Conservation (phyloP, 2,113 vertebrate genomes). For the Gymnogyps californianus region DNA sequence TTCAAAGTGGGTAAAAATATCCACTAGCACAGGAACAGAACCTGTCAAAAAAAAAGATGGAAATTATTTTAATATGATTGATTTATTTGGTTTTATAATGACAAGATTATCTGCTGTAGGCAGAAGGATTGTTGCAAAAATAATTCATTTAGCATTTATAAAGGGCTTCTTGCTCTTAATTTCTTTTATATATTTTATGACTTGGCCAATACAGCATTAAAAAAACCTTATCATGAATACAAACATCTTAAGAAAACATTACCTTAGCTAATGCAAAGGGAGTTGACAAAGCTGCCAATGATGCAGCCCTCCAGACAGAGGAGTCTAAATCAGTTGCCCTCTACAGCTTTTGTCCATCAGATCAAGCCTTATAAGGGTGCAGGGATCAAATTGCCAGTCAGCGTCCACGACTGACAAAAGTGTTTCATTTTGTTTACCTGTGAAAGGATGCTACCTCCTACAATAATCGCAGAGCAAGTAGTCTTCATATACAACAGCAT, state of each 20-base stretch:
- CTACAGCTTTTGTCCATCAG: neutral
- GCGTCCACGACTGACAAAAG: neutral
- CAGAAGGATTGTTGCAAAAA: neutral
- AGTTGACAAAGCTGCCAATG: neutral
- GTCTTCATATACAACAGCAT: neutral
- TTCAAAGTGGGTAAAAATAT: neutral
- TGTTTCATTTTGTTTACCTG: neutral
- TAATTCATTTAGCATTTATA: neutral
- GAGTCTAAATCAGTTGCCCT: neutral
- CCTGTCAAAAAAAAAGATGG: neutral
- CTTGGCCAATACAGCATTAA: neutral
- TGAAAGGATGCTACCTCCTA: neutral
- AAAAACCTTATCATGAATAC: neutral
- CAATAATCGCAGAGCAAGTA: neutral
- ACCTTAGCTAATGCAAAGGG: neutral
- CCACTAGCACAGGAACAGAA: neutral
- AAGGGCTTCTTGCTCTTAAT: neutral
- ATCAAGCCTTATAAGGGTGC: neutral
- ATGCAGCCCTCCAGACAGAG: neutral
- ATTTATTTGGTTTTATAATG: neutral
- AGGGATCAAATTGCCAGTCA: neutral
- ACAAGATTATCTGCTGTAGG: neutral
- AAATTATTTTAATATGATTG: neutral
- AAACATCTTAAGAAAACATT: neutral
- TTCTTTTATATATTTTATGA: neutral